A percentile compares a stretch with the other conserved stretches of the same genome.
These are phyloP conservation scores for Yponomeuta sedellus DNA, from an alignment of 2,888 invertebrate genomes.

Conservation along the genomic window DNA sequence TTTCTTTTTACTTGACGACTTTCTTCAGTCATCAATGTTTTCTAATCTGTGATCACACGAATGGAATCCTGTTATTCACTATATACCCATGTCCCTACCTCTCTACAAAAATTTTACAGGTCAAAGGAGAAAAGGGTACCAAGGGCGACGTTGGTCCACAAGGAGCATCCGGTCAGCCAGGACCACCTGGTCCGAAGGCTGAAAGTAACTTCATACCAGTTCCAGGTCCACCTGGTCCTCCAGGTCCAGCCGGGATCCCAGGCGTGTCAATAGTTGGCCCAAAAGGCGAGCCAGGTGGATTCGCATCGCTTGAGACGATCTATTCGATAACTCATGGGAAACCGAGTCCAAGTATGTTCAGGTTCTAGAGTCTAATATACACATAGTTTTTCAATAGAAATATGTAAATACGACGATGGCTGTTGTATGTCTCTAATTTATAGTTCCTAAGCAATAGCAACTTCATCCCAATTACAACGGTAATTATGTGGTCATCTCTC, in stretches of 20 bases:
- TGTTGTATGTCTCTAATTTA: too few relatives aligned
- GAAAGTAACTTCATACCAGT: neutral
- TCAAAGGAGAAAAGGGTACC: slow-evolving; percentile 54
- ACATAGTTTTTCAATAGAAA: neutral
- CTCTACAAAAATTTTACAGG: slow-evolving; percentile 31
- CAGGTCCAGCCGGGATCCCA: slow-evolving; percentile 43
- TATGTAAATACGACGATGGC: neutral
- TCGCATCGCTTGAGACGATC: slow-evolving; percentile 26
- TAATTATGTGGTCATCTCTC: too few relatives aligned
- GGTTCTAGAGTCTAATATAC: neutral
- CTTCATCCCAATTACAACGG: too few relatives aligned
- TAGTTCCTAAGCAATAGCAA: too few relatives aligned
- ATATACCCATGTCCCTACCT: too few relatives aligned
- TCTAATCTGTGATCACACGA: too few relatives aligned
- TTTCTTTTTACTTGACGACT: too few relatives aligned
- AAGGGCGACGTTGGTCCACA: slow-evolving; percentile 30
- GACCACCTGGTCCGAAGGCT: slow-evolving; percentile 22
- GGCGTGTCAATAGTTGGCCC: slow-evolving; percentile 39
- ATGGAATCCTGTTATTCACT: too few relatives aligned
- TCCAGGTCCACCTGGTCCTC: slow-evolving; percentile 34
- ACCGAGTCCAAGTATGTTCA: slow-evolving; percentile 20
- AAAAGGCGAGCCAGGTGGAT: slow-evolving; percentile 49
- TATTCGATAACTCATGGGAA: slow-evolving; percentile 20
- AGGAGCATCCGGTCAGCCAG: slow-evolving; percentile 39
- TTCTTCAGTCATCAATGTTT: too few relatives aligned